phyloP scores from a whole-genome alignment of 1,140 invertebrate genomes.

The Calephelis nemesis region DNA sequence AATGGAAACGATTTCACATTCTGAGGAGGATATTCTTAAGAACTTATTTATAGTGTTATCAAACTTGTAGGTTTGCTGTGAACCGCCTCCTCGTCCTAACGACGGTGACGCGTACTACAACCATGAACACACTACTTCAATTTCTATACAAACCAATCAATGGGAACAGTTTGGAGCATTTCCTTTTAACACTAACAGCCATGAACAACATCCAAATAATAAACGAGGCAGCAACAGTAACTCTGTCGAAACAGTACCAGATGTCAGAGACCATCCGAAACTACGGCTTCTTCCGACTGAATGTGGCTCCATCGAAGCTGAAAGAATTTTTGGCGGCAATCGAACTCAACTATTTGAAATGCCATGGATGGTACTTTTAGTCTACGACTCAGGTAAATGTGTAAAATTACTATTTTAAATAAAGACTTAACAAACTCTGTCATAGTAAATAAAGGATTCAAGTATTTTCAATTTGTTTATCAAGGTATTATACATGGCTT shows the following conservation, averaged over 20 bases:
- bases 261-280: constrained; percentile 80
- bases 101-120: not conserved
- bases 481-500: too few species aligned
- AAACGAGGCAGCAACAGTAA: constrained; percentile 28
- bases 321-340: constrained; percentile 80
- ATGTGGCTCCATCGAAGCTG: constrained; percentile 52
- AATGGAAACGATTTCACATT: too few species aligned
- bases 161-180: not conserved
- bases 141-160: not conserved
- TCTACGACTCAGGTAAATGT: constrained; percentile 72
- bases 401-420: too few species aligned
- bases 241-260: constrained; percentile 42
- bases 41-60: not conserved
- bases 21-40: too few species aligned
- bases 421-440: too few species aligned
- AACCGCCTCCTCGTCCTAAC: not conserved
- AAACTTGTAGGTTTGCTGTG: constrained; percentile 36
- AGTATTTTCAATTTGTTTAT: too few species aligned
- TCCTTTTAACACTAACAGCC: not conserved
- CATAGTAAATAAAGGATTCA: too few species aligned
- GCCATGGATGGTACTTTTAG: constrained; percentile 84
- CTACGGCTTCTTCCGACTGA: constrained; percentile 67
- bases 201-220: constrained; percentile 21
- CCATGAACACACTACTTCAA: constrained; percentile 12
- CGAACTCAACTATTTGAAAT: constrained; percentile 81